phyloP scores from a whole-genome alignment of 2,113 vertebrate species.

The Scalopus aquaticus region DNA sequence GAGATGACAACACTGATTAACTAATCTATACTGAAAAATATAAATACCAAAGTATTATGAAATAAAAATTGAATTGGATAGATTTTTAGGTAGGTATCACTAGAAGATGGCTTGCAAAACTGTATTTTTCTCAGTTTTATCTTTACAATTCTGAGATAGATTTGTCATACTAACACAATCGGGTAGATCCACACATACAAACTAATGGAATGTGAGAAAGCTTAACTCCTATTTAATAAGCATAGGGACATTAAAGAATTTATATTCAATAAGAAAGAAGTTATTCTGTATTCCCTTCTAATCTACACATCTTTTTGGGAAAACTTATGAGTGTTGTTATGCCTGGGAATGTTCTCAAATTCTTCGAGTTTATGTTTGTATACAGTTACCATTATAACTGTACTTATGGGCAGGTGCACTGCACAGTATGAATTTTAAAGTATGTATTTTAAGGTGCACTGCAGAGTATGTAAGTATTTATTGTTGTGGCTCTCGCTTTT shows the following conservation, averaged over 20 bases:
- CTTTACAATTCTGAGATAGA: background rate
- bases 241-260: background rate
- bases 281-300: background rate
- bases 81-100: background rate
- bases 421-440: background rate
- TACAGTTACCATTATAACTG: background rate
- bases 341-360: background rate
- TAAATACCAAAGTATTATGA: background rate
- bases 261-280: background rate
- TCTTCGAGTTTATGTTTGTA: background rate
- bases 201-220: background rate
- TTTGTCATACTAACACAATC: background rate
- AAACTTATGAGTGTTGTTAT: background rate
- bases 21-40: slow-evolving; percentile 15
- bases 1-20: background rate
- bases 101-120: background rate
- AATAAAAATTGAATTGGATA: background rate
- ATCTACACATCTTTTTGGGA: background rate
- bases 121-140: background rate
- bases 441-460: no score
- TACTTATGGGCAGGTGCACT: background rate
- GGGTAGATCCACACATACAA: background rate
- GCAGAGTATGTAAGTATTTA: background rate
- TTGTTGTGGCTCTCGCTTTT: background rate
- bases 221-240: background rate